Conservation (phyloP, 2,888 invertebrate species). For the Prosopocoilus inquinatus region DNA sequence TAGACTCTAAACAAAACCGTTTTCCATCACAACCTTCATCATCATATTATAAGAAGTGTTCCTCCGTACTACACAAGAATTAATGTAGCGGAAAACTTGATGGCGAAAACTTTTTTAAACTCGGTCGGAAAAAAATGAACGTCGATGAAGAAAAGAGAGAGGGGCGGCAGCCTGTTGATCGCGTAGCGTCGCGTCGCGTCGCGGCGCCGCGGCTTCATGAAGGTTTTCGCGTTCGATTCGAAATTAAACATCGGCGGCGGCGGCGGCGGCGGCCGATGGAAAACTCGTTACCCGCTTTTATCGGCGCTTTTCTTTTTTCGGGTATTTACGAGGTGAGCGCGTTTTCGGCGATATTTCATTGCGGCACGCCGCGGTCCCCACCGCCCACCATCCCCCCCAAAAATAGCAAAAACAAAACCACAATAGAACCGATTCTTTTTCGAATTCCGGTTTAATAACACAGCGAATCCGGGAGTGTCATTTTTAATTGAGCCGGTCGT, state of each 20-base stretch:
- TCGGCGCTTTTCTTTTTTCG: background rate
- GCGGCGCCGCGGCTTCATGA: background rate
- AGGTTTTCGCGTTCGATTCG: background rate
- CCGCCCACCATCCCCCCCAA: background rate
- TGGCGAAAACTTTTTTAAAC: background rate
- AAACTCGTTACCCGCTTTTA: conserved; percentile 1
- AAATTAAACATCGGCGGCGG: conserved; percentile 2
- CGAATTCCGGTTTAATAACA: too few relatives aligned
- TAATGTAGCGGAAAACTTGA: conserved; percentile 2
- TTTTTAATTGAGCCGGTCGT: too few relatives aligned
- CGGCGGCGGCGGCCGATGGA: too few relatives aligned
- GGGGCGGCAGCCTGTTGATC: conserved; percentile 2
- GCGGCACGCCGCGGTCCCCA: background rate
- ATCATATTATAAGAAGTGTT: too few relatives aligned
- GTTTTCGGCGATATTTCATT: background rate
- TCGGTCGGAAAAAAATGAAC: background rate
- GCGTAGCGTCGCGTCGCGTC: too few relatives aligned
- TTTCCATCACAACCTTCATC: too few relatives aligned
- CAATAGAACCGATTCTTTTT: too few relatives aligned
- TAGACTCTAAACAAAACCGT: too few relatives aligned
- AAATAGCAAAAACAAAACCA: too few relatives aligned
- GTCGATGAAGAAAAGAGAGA: conserved; percentile 1
- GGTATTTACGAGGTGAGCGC: background rate
- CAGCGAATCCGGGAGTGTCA: too few relatives aligned
- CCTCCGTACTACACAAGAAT: background rate